Conservation (phyloP, 2,797 vertebrate species). For the Glossophaga mutica region DNA sequence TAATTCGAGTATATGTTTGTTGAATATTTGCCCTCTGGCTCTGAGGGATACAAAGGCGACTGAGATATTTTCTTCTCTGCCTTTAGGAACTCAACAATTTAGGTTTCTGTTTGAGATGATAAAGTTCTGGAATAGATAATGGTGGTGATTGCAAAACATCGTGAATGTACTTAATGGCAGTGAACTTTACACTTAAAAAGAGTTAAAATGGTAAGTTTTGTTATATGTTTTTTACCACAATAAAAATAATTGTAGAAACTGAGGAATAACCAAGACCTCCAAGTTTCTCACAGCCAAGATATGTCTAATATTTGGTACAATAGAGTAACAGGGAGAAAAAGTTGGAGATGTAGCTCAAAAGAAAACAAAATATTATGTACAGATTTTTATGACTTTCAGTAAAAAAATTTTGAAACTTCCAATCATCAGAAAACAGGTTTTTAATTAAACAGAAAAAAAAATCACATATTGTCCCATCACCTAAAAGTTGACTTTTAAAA, state of each 20-base stretch:
- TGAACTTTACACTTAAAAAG: background rate
- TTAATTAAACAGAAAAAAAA: background rate
- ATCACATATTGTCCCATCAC: background rate
- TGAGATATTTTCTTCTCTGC: background rate
- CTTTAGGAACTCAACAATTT: background rate
- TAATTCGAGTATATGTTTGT: background rate
- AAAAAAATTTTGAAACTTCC: background rate
- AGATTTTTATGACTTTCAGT: background rate
- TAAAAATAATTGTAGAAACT: background rate
- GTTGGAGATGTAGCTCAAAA: background rate
- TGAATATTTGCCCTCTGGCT: background rate
- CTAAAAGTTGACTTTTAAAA: background rate
- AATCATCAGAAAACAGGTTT: constrained; percentile 3
- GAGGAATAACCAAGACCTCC: background rate
- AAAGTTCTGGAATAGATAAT: background rate
- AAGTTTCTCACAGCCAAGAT: background rate
- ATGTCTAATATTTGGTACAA: background rate
- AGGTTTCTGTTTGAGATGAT: background rate
- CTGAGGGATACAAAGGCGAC: background rate
- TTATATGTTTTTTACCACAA: background rate
- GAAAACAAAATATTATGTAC: background rate
- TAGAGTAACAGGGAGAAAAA: background rate
- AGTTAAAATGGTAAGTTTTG: background rate
- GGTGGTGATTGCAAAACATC: background rate
- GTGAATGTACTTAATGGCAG: background rate